Evolutionary conservation across 1,140 invertebrate species (phyloP).

Genomic region (Drosophila nasuta): DNA sequence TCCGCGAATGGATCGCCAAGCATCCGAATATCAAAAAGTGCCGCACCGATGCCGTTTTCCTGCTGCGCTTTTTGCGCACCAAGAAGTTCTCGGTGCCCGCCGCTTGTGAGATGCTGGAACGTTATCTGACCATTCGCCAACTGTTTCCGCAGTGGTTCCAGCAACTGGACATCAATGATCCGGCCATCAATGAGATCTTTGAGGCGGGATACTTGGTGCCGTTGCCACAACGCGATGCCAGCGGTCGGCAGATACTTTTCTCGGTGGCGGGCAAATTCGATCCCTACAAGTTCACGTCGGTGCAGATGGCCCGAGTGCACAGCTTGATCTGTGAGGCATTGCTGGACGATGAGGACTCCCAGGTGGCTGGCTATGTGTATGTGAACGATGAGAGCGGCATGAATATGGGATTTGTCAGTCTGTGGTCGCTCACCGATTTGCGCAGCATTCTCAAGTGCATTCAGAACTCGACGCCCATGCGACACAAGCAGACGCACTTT

Average conservation of each 20-base stretch:
- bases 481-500: slow-evolving; percentile 94
- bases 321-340: slow-evolving; percentile 91
- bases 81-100: slow-evolving; percentile 94
- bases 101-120: slow-evolving; percentile 93
- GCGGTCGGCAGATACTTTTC: slow-evolving; percentile 91
- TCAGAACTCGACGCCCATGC: slow-evolving; percentile 94
- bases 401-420: slow-evolving; percentile 91
- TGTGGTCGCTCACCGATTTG: slow-evolving; percentile 93
- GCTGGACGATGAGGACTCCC: slow-evolving; percentile 92
- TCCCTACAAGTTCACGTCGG: slow-evolving; percentile 90
- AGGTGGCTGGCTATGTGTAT: slow-evolving; percentile 91
- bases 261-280: slow-evolving; percentile 91
- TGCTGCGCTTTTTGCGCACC: slow-evolving; percentile 93
- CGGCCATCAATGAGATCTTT: slow-evolving; percentile 91
- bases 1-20: slow-evolving; percentile 91
- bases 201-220: slow-evolving; percentile 93
- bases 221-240: slow-evolving; percentile 89
- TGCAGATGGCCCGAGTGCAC: slow-evolving; percentile 91
- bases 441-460: slow-evolving; percentile 91
- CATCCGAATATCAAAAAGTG: slow-evolving; percentile 91
- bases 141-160: slow-evolving; percentile 93
- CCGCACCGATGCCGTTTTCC: slow-evolving; percentile 91
- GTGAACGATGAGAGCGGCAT: slow-evolving; percentile 94
- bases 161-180: slow-evolving; percentile 89
- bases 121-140: slow-evolving; percentile 92